Evolutionary conservation across 2,113 vertebrate genomes (phyloP), one percentile per base, ranked within the genome.

Genomic region (Gopherus evgoodei): DNA sequence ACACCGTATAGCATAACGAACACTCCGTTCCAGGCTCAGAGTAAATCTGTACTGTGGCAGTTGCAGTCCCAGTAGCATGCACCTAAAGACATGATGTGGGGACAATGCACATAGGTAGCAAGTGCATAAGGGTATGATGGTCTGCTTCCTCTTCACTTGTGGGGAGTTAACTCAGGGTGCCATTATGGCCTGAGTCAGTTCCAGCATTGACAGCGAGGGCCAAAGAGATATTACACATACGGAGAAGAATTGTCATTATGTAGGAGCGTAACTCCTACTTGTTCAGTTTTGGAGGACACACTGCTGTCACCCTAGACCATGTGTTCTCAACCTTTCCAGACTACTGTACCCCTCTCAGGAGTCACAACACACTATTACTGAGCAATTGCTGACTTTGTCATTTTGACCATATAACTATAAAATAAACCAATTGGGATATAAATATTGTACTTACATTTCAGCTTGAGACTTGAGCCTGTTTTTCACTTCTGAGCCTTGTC

Each of bases 1-100:
- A 4, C 47, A 72, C 10, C 0, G 0, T 38, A 91, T 0, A 0
- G n/a, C 21, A 38, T 4, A 11, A 65, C 54, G 69, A 79, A 42
- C 0, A 1, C 44, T 9, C 2, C 4, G 29, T 87, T 27, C 29
- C 86, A 6, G 10, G 1, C 76, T 3, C 3, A 89, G 59, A 91
- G 78, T 19, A 62, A 65, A 85, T 44, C n/a, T 44, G 21, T 72
- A 25, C 27, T 4, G 17, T 65, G 50, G 24, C 27, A 11, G n/a
- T 35, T 75, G 54, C 65, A 22, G 14, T 12, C 7, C 47, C 52
- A 38, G 9, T 65, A 21, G 49, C 4, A 2, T 29, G 8, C 6
- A 50, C 59, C 62, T 72, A 86, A 86, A 49, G 27, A n/a, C 11
- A 76, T n/a, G 54, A 75, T 44, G 50, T 17, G 54, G 29, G 35